phyloP scores from a whole-genome alignment of 2,113 vertebrate genomes.

The Phaethon lepturus region DNA sequence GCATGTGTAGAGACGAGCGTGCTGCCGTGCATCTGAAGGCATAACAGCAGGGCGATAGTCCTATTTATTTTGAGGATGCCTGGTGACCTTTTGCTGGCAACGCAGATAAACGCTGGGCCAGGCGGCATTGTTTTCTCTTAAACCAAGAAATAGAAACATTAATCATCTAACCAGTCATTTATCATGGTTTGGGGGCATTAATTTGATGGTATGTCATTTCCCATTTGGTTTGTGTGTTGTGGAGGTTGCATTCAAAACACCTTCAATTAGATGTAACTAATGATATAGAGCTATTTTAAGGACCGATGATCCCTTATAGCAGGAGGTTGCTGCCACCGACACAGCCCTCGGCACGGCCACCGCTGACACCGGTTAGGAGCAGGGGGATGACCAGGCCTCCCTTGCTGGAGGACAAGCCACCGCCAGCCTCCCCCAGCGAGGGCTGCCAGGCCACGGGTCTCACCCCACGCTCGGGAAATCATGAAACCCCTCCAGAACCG shows the following conservation, averaged over 20 bases:
- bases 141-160: conserved; percentile 63
- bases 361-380: rapidly evolving
- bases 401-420: no score
- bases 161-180: conserved; percentile 57
- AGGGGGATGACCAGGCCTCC: rapidly evolving
- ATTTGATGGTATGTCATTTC: conserved; percentile 68
- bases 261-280: conserved; percentile 61
- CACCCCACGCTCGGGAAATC: rapidly evolving
- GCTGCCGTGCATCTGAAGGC: rapidly evolving
- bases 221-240: conserved; percentile 59
- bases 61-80: neutral
- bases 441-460: neutral
- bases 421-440: neutral
- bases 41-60: neutral
- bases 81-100: conserved; percentile 26
- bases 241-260: conserved; percentile 63
- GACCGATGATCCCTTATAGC: neutral
- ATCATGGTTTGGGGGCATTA: conserved; percentile 67
- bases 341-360: rapidly evolving
- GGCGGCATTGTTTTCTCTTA: conserved; percentile 47
- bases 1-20: rapidly evolving
- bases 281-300: conserved; percentile 57
- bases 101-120: neutral
- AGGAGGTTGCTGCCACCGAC: neutral
- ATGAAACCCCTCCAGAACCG: rapidly evolving